Evolutionary conservation across 53 echinoderm and acorn worm genomes (phyloP).

Genomic region (Antedon mediterranea): DNA sequence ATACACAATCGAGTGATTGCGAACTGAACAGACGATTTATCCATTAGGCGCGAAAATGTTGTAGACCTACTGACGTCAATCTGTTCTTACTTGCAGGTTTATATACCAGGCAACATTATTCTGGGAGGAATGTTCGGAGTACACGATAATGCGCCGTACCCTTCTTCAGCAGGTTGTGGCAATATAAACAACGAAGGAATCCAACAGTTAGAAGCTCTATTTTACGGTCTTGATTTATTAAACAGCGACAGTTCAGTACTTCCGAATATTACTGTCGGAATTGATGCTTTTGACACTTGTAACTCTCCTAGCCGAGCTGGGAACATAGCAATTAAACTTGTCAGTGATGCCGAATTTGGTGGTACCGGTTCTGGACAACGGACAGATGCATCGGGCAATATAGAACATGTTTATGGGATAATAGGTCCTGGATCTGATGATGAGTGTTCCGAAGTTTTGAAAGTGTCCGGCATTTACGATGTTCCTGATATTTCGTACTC

Average conservation of each 20-base stretch:
- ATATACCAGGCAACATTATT: constrained; percentile 56
- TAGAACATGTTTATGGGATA: constrained; percentile 55
- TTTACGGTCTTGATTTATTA: constrained; percentile 55
- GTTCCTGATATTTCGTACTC: constrained; percentile 51
- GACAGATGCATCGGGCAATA: background rate
- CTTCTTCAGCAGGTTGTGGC: constrained; percentile 20
- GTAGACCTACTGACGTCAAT: too few species aligned
- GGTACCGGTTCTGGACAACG: constrained; percentile 52
- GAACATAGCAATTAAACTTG: constrained; percentile 35
- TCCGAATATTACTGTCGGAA: constrained; percentile 39
- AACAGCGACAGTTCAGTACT: constrained; percentile 33
- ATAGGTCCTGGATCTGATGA: constrained; percentile 56
- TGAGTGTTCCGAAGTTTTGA: constrained; percentile 20
- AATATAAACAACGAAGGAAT: constrained; percentile 30
- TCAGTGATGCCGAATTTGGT: constrained; percentile 39
- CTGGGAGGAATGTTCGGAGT: constrained; percentile 61
- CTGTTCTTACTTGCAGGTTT: constrained; percentile 22
- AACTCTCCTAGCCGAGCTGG: constrained; percentile 29
- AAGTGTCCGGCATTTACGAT: constrained; percentile 32
- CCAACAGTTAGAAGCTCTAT: constrained; percentile 59
- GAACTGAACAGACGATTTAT: too few species aligned
- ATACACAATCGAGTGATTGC: too few species aligned
- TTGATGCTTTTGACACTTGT: constrained; percentile 68
- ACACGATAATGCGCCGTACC: constrained; percentile 8
- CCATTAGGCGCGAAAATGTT: too few species aligned